Evolutionary conservation across 2,888 invertebrate genomes (phyloP).

Genomic region (Leucozona laternaria): DNA sequence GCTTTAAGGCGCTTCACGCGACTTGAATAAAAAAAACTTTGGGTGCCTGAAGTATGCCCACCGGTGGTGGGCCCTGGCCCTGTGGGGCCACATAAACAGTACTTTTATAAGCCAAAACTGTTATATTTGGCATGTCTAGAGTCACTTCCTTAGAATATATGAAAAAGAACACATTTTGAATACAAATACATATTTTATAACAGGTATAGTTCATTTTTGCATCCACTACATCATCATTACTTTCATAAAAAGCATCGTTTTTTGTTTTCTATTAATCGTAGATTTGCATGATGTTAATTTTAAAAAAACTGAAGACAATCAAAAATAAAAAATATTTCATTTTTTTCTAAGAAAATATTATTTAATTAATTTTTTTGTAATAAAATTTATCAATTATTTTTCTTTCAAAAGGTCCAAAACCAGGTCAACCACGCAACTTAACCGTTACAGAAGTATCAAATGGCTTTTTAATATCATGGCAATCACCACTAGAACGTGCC

Average conservation of each 20-base stretch:
- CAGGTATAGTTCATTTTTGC: too few relatives aligned
- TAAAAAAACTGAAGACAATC: background rate
- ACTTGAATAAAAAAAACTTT: too few relatives aligned
- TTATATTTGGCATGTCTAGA: too few relatives aligned
- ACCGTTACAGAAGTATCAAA: constrained; percentile 95
- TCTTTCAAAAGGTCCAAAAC: constrained; percentile 91
- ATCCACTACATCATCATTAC: background rate
- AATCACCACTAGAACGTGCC: constrained; percentile 91
- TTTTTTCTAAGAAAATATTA: background rate
- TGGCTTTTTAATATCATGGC: constrained; percentile 96
- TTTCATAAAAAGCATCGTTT: background rate
- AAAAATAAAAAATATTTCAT: background rate
- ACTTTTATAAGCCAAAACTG: too few relatives aligned
- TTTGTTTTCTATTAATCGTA: background rate
- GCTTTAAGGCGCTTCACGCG: too few relatives aligned
- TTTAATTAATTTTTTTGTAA: background rate
- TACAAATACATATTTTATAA: too few relatives aligned
- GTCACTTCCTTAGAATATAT: too few relatives aligned
- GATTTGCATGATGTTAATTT: background rate
- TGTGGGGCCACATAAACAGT: too few relatives aligned
- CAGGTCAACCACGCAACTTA: constrained; percentile 95
- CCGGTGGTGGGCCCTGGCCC: too few relatives aligned
- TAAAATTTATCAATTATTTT: background rate
- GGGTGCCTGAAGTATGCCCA: too few relatives aligned
- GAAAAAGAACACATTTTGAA: too few relatives aligned